phyloP scores from a whole-genome alignment of 2,888 invertebrate species.

The Stenurella melanura region DNA sequence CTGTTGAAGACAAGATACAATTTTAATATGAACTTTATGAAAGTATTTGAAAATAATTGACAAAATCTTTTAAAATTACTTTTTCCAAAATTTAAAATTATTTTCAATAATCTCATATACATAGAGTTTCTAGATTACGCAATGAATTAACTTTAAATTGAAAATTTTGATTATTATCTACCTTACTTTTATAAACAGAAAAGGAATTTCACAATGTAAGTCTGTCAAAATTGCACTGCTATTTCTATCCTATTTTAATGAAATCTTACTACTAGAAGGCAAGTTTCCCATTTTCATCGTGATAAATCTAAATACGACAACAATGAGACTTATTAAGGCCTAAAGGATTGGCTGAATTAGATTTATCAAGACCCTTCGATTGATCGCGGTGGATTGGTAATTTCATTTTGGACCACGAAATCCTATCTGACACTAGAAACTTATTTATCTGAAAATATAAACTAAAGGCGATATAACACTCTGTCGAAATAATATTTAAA shows the following conservation, averaged over 20 bases:
- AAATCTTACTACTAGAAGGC: constrained; percentile 2
- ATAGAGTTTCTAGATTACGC: too few relatives aligned
- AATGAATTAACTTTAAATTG: too few relatives aligned
- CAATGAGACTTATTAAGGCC: constrained; percentile 37
- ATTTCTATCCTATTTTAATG: not conserved
- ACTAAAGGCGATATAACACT: not conserved
- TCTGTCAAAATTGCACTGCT: not conserved
- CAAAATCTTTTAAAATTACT: too few relatives aligned
- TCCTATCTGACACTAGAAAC: constrained; percentile 23
- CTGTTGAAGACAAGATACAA: too few relatives aligned
- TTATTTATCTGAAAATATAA: constrained; percentile 17
- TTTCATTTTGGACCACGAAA: constrained; percentile 27
- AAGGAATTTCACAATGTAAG: not conserved
- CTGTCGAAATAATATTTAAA: too few relatives aligned
- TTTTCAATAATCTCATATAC: too few relatives aligned
- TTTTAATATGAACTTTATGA: too few relatives aligned
- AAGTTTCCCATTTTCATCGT: constrained; percentile 11
- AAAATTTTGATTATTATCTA: too few relatives aligned
- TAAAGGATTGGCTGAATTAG: constrained; percentile 24
- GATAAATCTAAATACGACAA: constrained; percentile 30
- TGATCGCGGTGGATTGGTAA: constrained; percentile 34
- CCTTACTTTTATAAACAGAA: not conserved
- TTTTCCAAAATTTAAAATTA: too few relatives aligned
- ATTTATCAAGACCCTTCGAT: constrained; percentile 35
- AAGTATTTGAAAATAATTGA: too few relatives aligned